Evolutionary conservation across 2,888 invertebrate species (phyloP), one percentile per base, ranked within the genome.

Genomic region (Belgica antarctica): DNA sequence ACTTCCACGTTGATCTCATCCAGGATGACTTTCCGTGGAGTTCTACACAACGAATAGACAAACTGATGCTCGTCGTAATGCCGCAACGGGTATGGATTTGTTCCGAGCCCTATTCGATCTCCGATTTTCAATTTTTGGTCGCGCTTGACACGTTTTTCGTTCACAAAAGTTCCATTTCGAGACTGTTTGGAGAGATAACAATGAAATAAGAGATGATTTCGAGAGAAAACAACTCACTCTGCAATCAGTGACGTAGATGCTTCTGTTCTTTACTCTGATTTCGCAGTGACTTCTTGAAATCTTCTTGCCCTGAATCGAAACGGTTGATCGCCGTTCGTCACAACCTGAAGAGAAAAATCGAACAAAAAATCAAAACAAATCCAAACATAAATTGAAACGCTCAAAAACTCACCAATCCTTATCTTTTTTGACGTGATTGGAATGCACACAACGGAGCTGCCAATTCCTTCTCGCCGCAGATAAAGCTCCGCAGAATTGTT

Each of bases 401-500:
- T 34, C 12, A 7, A 34, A 34, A 34, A 34, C 41, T 41, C 41
- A 41, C 41, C 41, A 41, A 41, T 41, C 41, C n/a, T 41, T 41
- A 41, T 41, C 41, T 12, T 3, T 2, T 41, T 5, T n/a, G 12
- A n/a, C n/a, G 41, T 2, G 41, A 41, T 41, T n/a, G 41, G n/a
- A n/a, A 41, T 5, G 12, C 10, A n/a, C n/a, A 2, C n/a, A 41
- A n/a, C 4, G 3, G 8, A 41, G 12, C 10, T 3, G 12, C 41
- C 41, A 15, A n/a, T 10, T n/a, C 41, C 41, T 41, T n/a, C 15
- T 15, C 31, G 41, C n/a, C 15, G 2, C 41, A 41, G 15, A 41
- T 41, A 41, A 41, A 41, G 15, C 41, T 41, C 41, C 41, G n/a
- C n/a, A n/a, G n/a, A 41, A n/a, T 41, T 5, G 41, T n/a, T 41